Conservation (phyloP, 1,140 invertebrate genomes). For the Drosophila suzukii region DNA sequence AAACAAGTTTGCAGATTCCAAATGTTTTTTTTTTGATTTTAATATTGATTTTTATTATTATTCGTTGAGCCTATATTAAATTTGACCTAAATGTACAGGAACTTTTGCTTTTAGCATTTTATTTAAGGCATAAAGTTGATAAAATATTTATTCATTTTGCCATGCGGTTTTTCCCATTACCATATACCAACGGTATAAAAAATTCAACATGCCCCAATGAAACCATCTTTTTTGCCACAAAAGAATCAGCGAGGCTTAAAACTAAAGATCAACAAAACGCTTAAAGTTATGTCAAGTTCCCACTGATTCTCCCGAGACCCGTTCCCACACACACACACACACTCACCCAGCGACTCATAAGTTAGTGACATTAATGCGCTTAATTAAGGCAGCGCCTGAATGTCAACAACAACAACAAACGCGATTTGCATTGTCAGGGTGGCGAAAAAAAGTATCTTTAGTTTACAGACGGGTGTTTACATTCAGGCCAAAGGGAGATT, state of each 20-base stretch:
- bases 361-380: constrained; percentile 78
- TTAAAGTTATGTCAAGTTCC: constrained; percentile 66
- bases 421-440: constrained; percentile 57
- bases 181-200: background rate
- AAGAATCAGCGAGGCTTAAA: constrained; percentile 63
- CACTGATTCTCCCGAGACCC: constrained; percentile 37
- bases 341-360: constrained; percentile 46
- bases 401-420: constrained; percentile 48
- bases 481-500: background rate
- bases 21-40: too few relatives aligned
- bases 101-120: background rate
- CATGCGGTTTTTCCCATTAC: background rate
- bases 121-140: background rate
- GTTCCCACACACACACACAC: constrained; percentile 28
- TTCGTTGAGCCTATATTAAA: too few relatives aligned
- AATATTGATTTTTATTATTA: too few relatives aligned
- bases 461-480: background rate
- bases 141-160: background rate
- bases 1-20: too few relatives aligned
- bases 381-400: constrained; percentile 73
- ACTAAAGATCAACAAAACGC: constrained; percentile 70
- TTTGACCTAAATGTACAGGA: too few relatives aligned
- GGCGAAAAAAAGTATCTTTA: constrained; percentile 45
- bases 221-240: constrained; percentile 2
- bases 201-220: background rate